Evolutionary conservation across 1,140 invertebrate genomes (phyloP).

Genomic region (Orussus abietinus): DNA sequence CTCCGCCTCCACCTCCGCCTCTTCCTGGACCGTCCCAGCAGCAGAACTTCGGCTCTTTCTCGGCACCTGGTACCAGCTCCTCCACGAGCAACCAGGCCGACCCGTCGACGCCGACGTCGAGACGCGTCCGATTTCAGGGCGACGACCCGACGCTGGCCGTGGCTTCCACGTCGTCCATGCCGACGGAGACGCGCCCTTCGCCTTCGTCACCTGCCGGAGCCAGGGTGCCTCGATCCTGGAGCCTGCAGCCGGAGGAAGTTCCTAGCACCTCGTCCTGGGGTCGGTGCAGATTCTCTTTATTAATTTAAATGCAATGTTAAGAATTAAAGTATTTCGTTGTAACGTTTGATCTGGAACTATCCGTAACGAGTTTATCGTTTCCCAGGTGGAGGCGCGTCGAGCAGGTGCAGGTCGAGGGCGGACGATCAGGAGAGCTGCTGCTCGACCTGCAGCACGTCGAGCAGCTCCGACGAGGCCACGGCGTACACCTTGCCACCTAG

Average conservation of each 20-base stretch:
- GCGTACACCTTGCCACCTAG: constrained; percentile 77
- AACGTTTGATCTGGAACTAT: too few species aligned
- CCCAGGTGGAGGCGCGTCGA: constrained; percentile 22
- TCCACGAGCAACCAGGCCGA: constrained; percentile 23
- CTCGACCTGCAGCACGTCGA: constrained; percentile 81
- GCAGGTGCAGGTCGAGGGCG: constrained; percentile 19
- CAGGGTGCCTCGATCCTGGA: constrained; percentile 43
- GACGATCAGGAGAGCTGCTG: constrained; percentile 77
- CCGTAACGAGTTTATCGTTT: constrained; percentile 9
- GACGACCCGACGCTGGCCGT: constrained; percentile 58
- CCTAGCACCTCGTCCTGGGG: constrained; percentile 48
- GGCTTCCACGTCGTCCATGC: constrained; percentile 47
- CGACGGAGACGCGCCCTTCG: constrained; percentile 43
- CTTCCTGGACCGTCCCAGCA: too few species aligned
- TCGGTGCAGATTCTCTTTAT: constrained; percentile 20
- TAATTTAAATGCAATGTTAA: constrained; percentile 3
- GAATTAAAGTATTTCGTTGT: background rate
- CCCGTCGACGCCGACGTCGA: constrained; percentile 42
- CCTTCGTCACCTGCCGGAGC: constrained; percentile 38
- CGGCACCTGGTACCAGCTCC: too few species aligned
- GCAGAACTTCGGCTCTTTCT: too few species aligned
- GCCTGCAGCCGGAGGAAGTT: constrained; percentile 46
- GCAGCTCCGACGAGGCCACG: constrained; percentile 77
- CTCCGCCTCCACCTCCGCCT: constrained; percentile 28
- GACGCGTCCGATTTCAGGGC: constrained; percentile 63